Base-by-base conservation (phyloP, 30 jellyfish, hydroid and myxozoan genomes). In the Turritopsis dohrnii region DNA sequence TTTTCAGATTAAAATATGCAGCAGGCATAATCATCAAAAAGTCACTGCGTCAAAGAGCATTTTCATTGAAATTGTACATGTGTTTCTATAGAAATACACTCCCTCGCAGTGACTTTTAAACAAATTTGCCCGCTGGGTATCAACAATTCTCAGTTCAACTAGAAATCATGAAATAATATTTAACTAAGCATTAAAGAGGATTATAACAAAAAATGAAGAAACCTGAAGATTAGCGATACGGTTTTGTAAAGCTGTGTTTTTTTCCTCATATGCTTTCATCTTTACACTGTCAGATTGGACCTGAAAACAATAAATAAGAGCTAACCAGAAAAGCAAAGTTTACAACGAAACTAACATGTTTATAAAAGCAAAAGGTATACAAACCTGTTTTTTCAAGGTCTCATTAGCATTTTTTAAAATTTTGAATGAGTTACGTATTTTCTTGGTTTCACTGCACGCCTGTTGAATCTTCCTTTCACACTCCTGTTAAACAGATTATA, bases 181-280 rank as follows among this genome's bases (percentile, higher is more conserved):
- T n/a, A n/a, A n/a, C n/a, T n/a, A n/a, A n/a, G n/a, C n/a, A n/a
- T n/a, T n/a, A n/a, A n/a, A n/a, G n/a, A n/a, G n/a, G n/a, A n/a
- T n/a, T n/a, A n/a, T n/a, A n/a, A n/a, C n/a, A n/a, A n/a, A n/a
- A n/a, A n/a, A n/a, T n/a, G 22, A 28, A 88, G 7, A 16, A 75
- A 89, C 96, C 88, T 85, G 96, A 20, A 89, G 80, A 85, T 89
- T 89, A 20, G 94, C 26, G 23, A 89, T 52, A 28, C 96, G 77
- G 79, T 89, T 81, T 30, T 76, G 90, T 21, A 84, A 72, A 13
- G 94, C 79, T 0, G 88, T 16, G 16, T 71, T 65, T 77, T 89
- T 89, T n/a, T 89, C 96, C 69, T 89, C 94, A 18, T 81, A 81
- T 31, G 71, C 79, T 52, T 80, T 76, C 80, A 80, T 84, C 0